Percentiles rank a stretch among this genome's conserved stretches.
Evolutionary conservation across 1,140 invertebrate species (phyloP).

Genomic region (Drosophila sp.): DNA sequence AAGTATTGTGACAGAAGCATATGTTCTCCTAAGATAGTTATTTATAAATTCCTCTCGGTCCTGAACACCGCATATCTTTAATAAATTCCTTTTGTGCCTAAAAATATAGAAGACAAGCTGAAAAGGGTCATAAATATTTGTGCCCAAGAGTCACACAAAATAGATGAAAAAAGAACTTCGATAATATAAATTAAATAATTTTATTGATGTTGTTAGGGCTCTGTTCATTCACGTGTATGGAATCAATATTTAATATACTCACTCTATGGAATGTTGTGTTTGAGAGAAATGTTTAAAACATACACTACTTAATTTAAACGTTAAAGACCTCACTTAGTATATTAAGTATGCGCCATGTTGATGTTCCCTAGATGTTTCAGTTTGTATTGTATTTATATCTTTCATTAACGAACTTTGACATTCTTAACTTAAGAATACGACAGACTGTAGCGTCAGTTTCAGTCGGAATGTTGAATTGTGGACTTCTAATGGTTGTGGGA

Average conservation of each 20-base stretch:
- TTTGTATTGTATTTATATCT: no score
- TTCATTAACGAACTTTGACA: no score
- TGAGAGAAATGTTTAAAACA: not conserved
- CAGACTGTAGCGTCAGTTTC: no score
- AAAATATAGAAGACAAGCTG: slow-evolving; percentile 7
- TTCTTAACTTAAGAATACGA: no score
- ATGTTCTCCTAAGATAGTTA: not conserved
- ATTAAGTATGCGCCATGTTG: not conserved
- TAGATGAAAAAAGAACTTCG: not conserved
- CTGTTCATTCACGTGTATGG: slow-evolving; percentile 1
- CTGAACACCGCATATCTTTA: not conserved
- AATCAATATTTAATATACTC: no score
- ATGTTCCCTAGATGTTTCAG: no score
- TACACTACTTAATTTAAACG: not conserved
- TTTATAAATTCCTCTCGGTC: slow-evolving; percentile 9
- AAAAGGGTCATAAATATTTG: slow-evolving; percentile 22
- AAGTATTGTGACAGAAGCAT: not conserved
- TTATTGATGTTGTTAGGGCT: slow-evolving; percentile 3
- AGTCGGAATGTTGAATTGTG: no score
- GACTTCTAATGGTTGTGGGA: slow-evolving; percentile 1
- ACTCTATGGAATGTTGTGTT: not conserved
- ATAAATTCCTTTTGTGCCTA: not conserved
- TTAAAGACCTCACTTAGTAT: not conserved
- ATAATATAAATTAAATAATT: slow-evolving; percentile 15
- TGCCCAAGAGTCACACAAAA: not conserved